Base-by-base conservation (phyloP, 2,113 vertebrate genomes). In the Triplophysa siluroides region DNA sequence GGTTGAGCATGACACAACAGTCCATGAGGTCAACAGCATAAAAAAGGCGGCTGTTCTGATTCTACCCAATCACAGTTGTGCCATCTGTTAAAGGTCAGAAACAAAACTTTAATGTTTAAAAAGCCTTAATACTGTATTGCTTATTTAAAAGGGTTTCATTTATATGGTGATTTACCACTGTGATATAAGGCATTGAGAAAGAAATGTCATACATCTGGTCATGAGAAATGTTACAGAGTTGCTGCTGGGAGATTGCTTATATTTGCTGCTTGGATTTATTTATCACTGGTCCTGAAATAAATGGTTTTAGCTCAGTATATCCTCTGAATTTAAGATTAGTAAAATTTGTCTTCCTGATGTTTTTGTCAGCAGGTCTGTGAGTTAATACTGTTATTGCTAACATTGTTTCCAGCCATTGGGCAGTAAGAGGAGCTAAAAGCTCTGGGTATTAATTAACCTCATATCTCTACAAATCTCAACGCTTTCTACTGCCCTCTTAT, bases 361-460 rank as follows among this genome's bases (percentile, higher is more conserved):
- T 24, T 21, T 29, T 60, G n/a, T 78, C 43, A 45, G 43, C 43
- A 11, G 43, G 89, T 90, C 84, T 86, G 23, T 29, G 1, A 74
- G 61, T 50, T 76, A 76, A 43, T 21, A 64, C 11, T 87, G 86
- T 88, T 89, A 91, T 89, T 88, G 88, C 83, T 86, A 80, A 87
- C 24, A 63, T 63, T 63, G 92, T 91, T 93, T 91, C 89, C 88
- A 90, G 85, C 85, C 85, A 90, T 85, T 89, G 88, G 81, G 88
- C 86, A 88, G 89, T 88, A 92, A 92, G 92, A 83, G 21, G 83
- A 83, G 81, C 80, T 83, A 86, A 86, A 90, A 87, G 76, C 76
- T 76, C 21, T 50, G 5, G 86, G 90, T 91, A 92, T 85, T 90
- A 80, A 92, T 93, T 91, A 87, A 92, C 89, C 21, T 72, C 60